phyloP scores from a whole-genome alignment of 2,888 invertebrate genomes.

The Meteorus colon region DNA sequence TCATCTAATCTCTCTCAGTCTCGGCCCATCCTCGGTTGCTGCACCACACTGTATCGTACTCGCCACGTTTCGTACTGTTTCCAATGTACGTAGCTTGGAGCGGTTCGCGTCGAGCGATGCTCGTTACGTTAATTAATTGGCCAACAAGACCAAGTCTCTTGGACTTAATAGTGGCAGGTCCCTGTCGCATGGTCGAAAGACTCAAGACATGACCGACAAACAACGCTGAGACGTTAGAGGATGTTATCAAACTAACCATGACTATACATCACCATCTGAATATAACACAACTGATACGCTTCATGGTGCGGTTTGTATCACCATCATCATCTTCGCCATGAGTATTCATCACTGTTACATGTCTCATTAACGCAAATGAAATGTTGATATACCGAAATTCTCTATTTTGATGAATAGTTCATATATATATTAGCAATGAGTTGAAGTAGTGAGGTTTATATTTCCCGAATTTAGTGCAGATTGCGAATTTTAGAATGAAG shows the following conservation, averaged over 20 bases:
- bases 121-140: slow-evolving; percentile 68
- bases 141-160: slow-evolving; percentile 32
- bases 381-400: slow-evolving; percentile 62
- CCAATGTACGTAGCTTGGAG: slow-evolving; percentile 50
- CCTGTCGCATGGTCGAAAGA: slow-evolving; percentile 13
- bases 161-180: slow-evolving; percentile 12
- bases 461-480: slow-evolving; percentile 45
- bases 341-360: neutral
- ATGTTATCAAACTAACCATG: slow-evolving; percentile 19
- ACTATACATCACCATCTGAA: neutral
- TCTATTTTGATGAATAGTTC: slow-evolving; percentile 58
- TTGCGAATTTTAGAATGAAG: slow-evolving; percentile 41
- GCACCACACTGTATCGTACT: slow-evolving; percentile 5
- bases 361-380: slow-evolving; percentile 55
- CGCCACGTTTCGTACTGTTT: slow-evolving; percentile 5
- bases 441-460: slow-evolving; percentile 36
- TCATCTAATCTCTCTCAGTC: slow-evolving; percentile 44
- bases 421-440: slow-evolving; percentile 55
- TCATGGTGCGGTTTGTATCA: slow-evolving; percentile 4
- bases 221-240: slow-evolving; percentile 15
- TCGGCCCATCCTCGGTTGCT: neutral
- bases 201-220: slow-evolving; percentile 4
- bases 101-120: slow-evolving; percentile 47
- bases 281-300: neutral
- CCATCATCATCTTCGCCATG: neutral